Conservation (phyloP, 2,797 vertebrate genomes). For the Huso huso region DNA sequence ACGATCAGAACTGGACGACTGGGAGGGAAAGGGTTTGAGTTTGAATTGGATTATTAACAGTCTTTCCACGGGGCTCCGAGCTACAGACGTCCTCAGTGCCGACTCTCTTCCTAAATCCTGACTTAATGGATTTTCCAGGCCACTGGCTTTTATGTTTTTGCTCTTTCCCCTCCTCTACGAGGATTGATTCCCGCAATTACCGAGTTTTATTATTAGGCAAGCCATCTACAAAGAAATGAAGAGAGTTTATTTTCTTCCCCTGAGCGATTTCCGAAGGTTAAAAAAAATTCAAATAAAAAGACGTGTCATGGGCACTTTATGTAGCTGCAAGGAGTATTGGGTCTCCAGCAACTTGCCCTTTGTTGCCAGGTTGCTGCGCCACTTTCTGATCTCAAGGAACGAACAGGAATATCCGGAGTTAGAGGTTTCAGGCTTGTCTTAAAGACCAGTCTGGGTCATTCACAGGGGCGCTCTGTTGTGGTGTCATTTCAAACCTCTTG, state of each 20-base stretch:
- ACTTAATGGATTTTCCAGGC: constrained; percentile 5
- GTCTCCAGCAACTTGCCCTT: neutral
- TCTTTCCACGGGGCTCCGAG: no score
- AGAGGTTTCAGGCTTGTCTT: no score
- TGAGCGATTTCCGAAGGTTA: neutral
- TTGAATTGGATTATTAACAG: no score
- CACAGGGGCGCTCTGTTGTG: no score
- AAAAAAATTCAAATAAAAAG: constrained; percentile 4
- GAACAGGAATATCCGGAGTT: constrained; percentile 23
- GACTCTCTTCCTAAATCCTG: neutral
- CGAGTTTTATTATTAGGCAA: constrained; percentile 14
- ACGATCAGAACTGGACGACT: no score
- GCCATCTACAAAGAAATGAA: constrained; percentile 5
- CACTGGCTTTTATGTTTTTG: constrained; percentile 13
- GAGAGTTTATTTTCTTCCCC: neutral
- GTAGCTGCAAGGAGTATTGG: neutral
- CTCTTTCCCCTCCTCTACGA: constrained; percentile 5
- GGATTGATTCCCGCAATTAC: constrained; percentile 17
- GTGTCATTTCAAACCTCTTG: no score
- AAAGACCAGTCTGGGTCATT: no score
- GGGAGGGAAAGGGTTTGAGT: no score
- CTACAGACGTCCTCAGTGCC: no score
- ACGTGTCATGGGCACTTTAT: constrained; percentile 3
- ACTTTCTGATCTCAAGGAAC: neutral
- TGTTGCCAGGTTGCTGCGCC: neutral